Conservation (phyloP, 2,888 invertebrate genomes). For the Cheilosia grossa region DNA sequence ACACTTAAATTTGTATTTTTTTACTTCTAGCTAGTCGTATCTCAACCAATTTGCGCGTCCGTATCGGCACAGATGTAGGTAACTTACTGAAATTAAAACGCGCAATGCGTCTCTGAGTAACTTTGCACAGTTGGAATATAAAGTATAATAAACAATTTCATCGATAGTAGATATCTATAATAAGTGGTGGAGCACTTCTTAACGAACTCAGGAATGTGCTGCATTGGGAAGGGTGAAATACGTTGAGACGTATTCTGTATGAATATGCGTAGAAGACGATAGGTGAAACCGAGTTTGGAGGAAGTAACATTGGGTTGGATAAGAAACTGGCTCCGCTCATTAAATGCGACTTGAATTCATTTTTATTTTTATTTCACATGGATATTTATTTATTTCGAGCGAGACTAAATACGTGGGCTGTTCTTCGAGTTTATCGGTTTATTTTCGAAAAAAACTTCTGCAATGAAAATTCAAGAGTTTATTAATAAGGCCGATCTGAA, state of each 20-base stretch:
- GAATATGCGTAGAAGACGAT: neutral
- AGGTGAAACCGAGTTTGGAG: neutral
- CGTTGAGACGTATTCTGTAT: neutral
- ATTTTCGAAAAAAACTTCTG: no score
- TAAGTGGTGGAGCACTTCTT: slow-evolving; percentile 24
- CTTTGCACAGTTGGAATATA: slow-evolving; percentile 20
- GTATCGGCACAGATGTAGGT: slow-evolving; percentile 5
- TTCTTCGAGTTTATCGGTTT: no score
- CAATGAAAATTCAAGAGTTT: no score
- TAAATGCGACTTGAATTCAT: no score
- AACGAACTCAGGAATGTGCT: slow-evolving; percentile 30
- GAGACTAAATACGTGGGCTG: no score
- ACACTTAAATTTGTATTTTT: neutral
- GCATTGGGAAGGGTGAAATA: neutral
- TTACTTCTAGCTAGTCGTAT: neutral
- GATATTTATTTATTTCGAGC: no score
- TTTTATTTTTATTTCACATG: no score
- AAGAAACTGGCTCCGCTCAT: no score
- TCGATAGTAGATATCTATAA: slow-evolving; percentile 46
- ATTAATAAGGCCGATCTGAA: neutral
- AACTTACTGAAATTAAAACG: slow-evolving; percentile 32
- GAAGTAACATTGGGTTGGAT: no score
- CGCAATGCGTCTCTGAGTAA: slow-evolving; percentile 31
- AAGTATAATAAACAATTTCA: slow-evolving; percentile 28
- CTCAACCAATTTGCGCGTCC: neutral